Evolutionary conservation across 2,797 vertebrate species (phyloP).

Genomic region (Scolopax bukidnonensis): DNA sequence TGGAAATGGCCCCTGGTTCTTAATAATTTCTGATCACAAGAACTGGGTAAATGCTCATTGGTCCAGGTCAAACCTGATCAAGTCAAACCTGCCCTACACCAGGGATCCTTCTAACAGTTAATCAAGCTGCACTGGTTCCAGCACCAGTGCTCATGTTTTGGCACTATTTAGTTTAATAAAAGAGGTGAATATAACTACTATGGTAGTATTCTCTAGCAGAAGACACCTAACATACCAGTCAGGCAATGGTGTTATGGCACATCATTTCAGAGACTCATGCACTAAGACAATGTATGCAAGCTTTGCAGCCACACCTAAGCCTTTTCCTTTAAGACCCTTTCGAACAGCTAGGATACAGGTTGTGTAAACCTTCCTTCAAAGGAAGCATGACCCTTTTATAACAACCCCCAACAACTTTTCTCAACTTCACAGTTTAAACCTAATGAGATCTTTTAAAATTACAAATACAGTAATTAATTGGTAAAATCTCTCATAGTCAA

Average conservation of each 20-base stretch:
- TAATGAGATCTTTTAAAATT: not conserved
- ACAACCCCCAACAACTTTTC: not conserved
- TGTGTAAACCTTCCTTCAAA: not conserved
- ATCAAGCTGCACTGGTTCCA: not conserved
- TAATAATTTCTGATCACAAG: not conserved
- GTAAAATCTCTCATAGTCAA: not conserved
- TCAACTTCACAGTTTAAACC: not conserved
- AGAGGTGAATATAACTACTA: not conserved
- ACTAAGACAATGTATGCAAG: not conserved
- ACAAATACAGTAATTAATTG: not conserved
- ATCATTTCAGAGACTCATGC: not conserved
- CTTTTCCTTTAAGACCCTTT: not conserved
- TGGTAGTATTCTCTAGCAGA: not conserved
- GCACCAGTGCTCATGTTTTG: not conserved
- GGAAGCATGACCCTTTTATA: not conserved
- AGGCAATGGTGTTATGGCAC: not conserved
- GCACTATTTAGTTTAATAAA: not conserved
- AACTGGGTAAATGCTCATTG: not conserved
- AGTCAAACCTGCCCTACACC: not conserved
- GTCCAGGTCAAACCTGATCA: not conserved
- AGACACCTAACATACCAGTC: not conserved
- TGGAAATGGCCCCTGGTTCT: not conserved
- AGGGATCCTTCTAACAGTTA: not conserved
- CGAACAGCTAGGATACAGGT: not conserved
- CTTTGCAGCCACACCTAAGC: not conserved